phyloP scores from a whole-genome alignment of 2,113 vertebrate species.

The Toxostoma redivivum region DNA sequence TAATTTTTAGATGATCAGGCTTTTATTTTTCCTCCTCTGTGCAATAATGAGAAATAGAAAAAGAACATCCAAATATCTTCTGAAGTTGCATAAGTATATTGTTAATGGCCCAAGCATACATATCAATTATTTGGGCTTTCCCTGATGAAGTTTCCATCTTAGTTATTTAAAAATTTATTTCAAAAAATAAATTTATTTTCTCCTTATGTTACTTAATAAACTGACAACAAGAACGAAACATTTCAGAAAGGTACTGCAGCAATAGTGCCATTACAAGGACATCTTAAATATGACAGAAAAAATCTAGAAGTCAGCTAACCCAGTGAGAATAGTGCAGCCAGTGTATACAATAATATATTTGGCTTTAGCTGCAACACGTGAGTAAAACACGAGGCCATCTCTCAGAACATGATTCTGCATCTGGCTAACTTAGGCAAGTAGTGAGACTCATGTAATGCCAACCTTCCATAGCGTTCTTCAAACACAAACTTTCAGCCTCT shows the following conservation, averaged over 20 bases:
- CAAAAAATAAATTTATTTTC: not conserved
- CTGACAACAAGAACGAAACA: not conserved
- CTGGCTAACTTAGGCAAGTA: not conserved
- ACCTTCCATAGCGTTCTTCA: not conserved
- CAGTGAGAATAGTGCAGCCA: not conserved
- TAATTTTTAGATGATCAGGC: not conserved
- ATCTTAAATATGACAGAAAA: not conserved
- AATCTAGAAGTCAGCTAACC: not conserved
- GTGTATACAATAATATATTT: accelerated
- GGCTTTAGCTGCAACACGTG: not conserved
- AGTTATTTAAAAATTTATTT: not conserved
- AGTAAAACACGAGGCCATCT: not conserved
- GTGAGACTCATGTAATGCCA: not conserved
- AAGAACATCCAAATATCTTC: not conserved
- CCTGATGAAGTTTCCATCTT: not conserved
- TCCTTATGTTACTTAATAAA: not conserved
- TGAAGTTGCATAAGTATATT: not conserved
- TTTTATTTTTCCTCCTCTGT: not conserved
- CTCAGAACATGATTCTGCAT: not conserved
- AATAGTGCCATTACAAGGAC: not conserved
- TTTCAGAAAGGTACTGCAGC: not conserved
- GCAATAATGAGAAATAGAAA: not conserved
- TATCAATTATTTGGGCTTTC: not conserved
- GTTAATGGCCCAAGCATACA: accelerated
- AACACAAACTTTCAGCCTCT: not conserved